These are phyloP conservation scores for Caerostris extrusa DNA, from an alignment of 1,140 invertebrate species.

Conservation along the genomic window DNA sequence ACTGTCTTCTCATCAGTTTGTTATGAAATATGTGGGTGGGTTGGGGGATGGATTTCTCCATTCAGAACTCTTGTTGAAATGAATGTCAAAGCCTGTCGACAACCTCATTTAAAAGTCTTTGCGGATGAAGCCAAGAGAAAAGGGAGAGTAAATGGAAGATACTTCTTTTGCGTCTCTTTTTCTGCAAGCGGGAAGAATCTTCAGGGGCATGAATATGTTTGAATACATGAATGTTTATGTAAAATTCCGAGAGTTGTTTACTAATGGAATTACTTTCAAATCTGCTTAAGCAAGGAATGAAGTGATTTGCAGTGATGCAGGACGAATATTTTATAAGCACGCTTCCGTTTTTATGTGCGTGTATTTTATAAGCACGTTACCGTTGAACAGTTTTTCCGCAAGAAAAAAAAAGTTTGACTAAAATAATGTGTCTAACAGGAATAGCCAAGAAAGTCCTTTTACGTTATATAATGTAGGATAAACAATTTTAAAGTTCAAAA, in stretches of 20 bases:
- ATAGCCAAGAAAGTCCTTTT: too few species aligned
- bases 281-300: constrained; percentile 48
- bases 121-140: not conserved
- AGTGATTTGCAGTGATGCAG: not conserved
- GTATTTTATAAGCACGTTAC: too few species aligned
- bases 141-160: not conserved
- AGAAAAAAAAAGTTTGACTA: too few species aligned
- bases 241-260: constrained; percentile 34
- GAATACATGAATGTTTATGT: constrained; percentile 54
- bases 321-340: constrained; percentile 1
- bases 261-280: constrained; percentile 28
- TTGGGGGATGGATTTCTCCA: too few species aligned
- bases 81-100: not conserved
- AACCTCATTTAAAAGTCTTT: constrained; percentile 40
- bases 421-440: too few species aligned
- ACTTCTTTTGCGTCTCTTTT: not conserved
- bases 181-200: not conserved
- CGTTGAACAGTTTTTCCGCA: too few species aligned
- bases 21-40: not conserved
- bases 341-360: not conserved
- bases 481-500: too few species aligned
- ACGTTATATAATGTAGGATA: too few species aligned
- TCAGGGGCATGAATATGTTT: constrained; percentile 43
- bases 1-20: not conserved
- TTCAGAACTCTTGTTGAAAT: not conserved